Evolutionary conservation across 2,113 vertebrate species (phyloP).

Genomic region (Dromas ardeola): DNA sequence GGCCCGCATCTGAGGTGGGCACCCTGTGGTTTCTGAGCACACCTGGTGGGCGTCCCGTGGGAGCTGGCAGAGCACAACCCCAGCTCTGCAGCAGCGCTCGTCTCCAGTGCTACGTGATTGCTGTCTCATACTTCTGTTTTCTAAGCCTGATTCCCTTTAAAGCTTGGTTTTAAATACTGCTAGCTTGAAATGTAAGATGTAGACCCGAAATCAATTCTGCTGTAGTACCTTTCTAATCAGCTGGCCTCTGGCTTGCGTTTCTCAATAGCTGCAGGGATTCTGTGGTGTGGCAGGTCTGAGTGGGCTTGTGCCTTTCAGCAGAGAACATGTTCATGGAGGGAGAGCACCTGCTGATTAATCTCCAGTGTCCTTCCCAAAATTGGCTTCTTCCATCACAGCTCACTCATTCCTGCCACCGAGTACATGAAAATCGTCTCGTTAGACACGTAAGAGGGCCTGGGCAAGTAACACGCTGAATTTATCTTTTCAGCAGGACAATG

Average conservation of each 20-base stretch:
- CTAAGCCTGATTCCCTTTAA: not conserved
- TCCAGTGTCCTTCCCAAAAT: conserved; percentile 7
- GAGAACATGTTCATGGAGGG: not conserved
- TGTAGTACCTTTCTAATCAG: not conserved
- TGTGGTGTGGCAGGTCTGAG: not conserved
- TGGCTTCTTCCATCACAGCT: conserved; percentile 17
- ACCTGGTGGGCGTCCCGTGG: not conserved
- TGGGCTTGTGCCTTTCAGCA: not conserved
- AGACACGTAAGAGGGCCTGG: not conserved
- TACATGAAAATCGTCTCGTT: not conserved
- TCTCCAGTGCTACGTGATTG: rapidly evolving
- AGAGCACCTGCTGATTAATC: conserved; percentile 26
- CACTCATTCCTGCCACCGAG: not conserved
- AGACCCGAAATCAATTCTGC: not conserved
- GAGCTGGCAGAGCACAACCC: not conserved
- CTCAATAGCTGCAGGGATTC: not conserved
- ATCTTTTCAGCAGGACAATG: not conserved
- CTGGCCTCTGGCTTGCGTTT: not conserved
- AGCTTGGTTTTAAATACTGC: not conserved
- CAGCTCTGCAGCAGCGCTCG: not conserved
- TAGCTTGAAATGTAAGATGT: not conserved
- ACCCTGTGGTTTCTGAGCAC: not conserved
- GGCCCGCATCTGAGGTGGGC: not conserved
- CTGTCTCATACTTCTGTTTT: not conserved
- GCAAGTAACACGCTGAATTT: not conserved